Base-by-base conservation (phyloP, 2,113 vertebrate genomes). In the Gila orcuttii region DNA sequence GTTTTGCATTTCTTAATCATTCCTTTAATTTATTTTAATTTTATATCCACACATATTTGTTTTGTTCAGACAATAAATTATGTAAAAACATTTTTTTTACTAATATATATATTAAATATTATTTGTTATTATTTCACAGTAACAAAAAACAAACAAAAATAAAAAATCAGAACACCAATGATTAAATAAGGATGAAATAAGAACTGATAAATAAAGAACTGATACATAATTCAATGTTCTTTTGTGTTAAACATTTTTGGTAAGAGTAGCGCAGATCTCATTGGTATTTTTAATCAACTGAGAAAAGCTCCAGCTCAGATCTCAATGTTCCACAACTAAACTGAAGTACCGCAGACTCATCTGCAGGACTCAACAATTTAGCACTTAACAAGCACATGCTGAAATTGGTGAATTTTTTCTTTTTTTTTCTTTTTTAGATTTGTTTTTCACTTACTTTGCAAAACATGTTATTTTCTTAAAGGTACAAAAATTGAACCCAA, bases 241-340 rank as follows among this genome's bases (percentile, higher is more conserved):
- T 75, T 28, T 75, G 45, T 75, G 45, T 39, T 69, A 2, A 39
- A 23, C 9, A 12, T 74, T 47, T 74, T 75, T 75, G n/a, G 6
- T 17, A 75, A 28, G 45, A 75, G 45, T 45, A 75, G 42, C 11
- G 50, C 73, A 47, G 17, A 17, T 45, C 69, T 39, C 55, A 50
- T 13, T 82, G 64, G 4, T 89, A 87, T 87, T 83, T 86, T 89
- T 85, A 89, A 52, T 78, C 23, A 28, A 81, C 66, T 47, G n/a
- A 82, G 28, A 28, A 83, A 68, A 79, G 23, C 28, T 23, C 21
- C 47, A 75, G 19, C 84, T 52, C 77, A 73, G 83, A 71, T 88
- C 75, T 83, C 39, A 78, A 86, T 88, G 77, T 87, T 86, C 84
- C 62, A 73, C 15, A 23, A 74, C n/a, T 33, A 25, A 39, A 50